Percentiles rank a stretch among this genome's conserved stretches.
Conservation (phyloP, 2,888 invertebrate genomes). For the Tanypteryx hageni region DNA sequence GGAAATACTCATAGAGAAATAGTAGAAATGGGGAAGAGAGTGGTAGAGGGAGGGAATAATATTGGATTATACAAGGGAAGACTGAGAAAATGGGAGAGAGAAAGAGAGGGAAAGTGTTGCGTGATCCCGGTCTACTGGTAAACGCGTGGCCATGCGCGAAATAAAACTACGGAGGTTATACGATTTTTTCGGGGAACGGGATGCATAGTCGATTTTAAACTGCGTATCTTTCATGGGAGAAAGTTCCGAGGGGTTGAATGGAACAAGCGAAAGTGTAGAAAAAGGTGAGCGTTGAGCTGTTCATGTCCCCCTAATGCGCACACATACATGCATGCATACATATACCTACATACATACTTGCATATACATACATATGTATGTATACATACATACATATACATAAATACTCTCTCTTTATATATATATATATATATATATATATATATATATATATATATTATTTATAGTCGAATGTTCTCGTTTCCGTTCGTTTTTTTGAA, state of each 20-base stretch:
- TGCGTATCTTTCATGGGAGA: background rate
- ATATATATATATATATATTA: too few species aligned
- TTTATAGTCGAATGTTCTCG: background rate
- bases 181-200: background rate
- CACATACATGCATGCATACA: too few species aligned
- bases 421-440: too few species aligned
- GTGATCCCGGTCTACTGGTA: background rate
- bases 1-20: too few species aligned
- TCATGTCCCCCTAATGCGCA: too few species aligned
- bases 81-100: background rate
- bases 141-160: background rate
- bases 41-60: background rate
- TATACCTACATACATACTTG: too few species aligned
- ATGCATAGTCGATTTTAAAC: background rate
- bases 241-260: background rate
- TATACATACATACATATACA: too few species aligned
- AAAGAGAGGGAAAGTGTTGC: background rate
- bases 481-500: background rate
- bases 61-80: background rate
- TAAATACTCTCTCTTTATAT: too few species aligned
- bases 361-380: too few species aligned
- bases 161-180: background rate
- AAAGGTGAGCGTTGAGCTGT: too few species aligned
- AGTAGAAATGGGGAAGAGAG: too few species aligned
- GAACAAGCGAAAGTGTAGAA: background rate